Evolutionary conservation across 2,888 invertebrate genomes (phyloP).

Genomic region (Ditylenchus weischeri): DNA sequence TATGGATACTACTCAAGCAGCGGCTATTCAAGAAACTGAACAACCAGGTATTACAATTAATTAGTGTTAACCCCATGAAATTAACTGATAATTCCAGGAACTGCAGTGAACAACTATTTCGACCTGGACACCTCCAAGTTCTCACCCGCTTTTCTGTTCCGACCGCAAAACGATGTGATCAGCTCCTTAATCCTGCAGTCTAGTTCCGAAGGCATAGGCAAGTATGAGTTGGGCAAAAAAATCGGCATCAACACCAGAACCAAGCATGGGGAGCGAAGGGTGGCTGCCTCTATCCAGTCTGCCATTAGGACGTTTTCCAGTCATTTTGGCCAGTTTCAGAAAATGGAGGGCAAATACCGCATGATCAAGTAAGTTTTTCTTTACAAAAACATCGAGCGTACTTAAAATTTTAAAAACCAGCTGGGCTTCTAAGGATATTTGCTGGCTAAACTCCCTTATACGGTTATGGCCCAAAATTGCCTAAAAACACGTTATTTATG

Average conservation of each 20-base stretch:
- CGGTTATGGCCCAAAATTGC: no score
- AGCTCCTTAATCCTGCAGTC: conserved; percentile 29
- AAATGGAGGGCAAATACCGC: conserved; percentile 53
- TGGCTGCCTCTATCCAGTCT: conserved; percentile 39
- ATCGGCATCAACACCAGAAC: conserved; percentile 43
- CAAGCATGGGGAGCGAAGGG: conserved; percentile 47
- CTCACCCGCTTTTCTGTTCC: conserved; percentile 29
- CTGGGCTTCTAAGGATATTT: no score
- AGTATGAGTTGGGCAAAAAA: conserved; percentile 41
- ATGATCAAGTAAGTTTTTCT: conserved; percentile 40
- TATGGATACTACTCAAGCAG: no score
- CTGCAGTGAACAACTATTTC: conserved; percentile 22
- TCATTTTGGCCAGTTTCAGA: conserved; percentile 51
- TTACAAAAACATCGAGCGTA: no score
- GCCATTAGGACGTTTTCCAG: conserved; percentile 39
- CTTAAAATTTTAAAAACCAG: no score
- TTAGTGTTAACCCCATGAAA: no score
- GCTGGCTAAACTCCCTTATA: no score
- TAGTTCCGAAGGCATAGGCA: conserved; percentile 36
- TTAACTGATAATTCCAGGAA: no score
- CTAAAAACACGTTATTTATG: no score
- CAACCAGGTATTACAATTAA: no score
- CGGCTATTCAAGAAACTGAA: no score
- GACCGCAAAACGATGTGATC: conserved; percentile 33
- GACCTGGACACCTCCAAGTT: conserved; percentile 24